These are phyloP conservation scores for Sebastes schlegelii DNA, from an alignment of 2,113 vertebrate genomes.

Conservation along the genomic window DNA sequence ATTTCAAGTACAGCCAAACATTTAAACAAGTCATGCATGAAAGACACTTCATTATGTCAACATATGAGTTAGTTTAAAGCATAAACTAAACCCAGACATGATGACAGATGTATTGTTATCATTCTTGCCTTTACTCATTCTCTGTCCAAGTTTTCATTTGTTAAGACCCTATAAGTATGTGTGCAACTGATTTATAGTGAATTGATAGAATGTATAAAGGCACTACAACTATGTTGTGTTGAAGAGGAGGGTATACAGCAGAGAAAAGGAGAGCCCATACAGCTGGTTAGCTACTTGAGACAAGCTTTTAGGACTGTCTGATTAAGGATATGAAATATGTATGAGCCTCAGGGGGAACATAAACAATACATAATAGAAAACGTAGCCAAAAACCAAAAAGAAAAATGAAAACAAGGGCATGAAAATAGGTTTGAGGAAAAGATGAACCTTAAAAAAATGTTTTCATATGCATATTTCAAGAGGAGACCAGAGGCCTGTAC, in stretches of 20 bases:
- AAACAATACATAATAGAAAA: background rate
- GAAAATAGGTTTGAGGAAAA: too few relatives aligned
- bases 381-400: background rate
- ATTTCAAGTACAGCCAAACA: slow-evolving; percentile 17
- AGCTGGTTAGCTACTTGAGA: background rate
- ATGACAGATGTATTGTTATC: slow-evolving; percentile 30
- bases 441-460: too few relatives aligned
- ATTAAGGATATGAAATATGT: background rate
- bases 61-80: slow-evolving; percentile 29
- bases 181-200: background rate
- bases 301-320: background rate
- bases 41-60: slow-evolving; percentile 14
- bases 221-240: background rate
- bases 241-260: background rate
- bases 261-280: background rate
- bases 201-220: background rate
- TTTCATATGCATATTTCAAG: too few relatives aligned
- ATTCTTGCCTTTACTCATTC: background rate
- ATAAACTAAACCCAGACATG: slow-evolving; percentile 1
- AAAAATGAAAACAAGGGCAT: too few relatives aligned
- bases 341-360: background rate
- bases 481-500: too few relatives aligned
- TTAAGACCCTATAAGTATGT: background rate
- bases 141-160: background rate
- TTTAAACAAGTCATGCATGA: background rate